These are phyloP conservation scores for Gadopsis marmoratus DNA, from an alignment of 2,797 vertebrate species.

Conservation along the genomic window DNA sequence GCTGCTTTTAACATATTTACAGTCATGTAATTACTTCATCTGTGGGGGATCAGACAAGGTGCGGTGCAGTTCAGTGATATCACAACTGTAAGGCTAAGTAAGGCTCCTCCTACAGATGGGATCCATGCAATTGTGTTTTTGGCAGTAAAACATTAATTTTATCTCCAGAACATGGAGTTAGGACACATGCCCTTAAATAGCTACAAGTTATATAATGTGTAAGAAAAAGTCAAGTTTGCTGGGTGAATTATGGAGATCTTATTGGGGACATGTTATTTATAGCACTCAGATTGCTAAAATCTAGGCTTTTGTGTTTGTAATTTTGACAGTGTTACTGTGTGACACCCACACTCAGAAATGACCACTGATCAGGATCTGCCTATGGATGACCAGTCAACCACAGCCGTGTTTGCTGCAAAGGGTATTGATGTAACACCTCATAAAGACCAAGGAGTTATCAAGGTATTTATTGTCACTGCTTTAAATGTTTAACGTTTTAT, in stretches of 20 bases:
- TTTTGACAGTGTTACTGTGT: constrained; percentile 66
- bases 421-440: constrained; percentile 90
- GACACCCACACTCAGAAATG: constrained; percentile 82
- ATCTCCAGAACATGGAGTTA: constrained; percentile 12
- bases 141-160: constrained; percentile 24
- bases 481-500: not conserved
- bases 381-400: constrained; percentile 84
- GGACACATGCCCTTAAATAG: constrained; percentile 36
- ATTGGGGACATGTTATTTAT: constrained; percentile 31
- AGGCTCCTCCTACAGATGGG: constrained; percentile 21
- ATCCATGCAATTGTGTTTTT: constrained; percentile 24
- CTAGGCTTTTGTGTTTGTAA: constrained; percentile 40
- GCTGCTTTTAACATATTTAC: constrained; percentile 36
- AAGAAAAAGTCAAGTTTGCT: constrained; percentile 29
- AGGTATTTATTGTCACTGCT: constrained; percentile 82
- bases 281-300: constrained; percentile 31
- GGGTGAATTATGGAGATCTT: constrained; percentile 24
- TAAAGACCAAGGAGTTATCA: constrained; percentile 91
- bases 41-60: constrained; percentile 30
- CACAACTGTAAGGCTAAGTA: constrained; percentile 6
- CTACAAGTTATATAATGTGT: constrained; percentile 44
- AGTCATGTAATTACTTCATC: constrained; percentile 40
- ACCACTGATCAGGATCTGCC: constrained; percentile 90
- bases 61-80: not conserved
- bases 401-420: constrained; percentile 82